Conservation (phyloP, 2,888 invertebrate species). For the Baccha elongata region DNA sequence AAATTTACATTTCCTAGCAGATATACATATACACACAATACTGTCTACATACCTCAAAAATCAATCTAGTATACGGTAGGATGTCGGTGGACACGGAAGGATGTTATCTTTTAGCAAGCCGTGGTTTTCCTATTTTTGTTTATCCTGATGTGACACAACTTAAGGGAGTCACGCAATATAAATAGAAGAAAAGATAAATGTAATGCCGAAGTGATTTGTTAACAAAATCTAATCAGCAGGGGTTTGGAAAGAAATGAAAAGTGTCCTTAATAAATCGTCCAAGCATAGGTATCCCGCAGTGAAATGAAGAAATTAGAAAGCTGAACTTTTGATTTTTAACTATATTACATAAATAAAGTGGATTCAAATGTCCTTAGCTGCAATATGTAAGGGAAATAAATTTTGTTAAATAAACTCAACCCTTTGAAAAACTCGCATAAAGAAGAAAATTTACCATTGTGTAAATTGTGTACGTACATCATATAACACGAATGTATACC, state of each 20-base stretch:
- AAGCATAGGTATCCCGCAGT: neutral
- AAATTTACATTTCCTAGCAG: slow-evolving; percentile 15
- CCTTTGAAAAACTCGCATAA: no score
- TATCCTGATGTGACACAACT: slow-evolving; percentile 3
- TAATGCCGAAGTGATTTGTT: slow-evolving; percentile 35
- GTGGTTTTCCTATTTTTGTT: slow-evolving; percentile 24
- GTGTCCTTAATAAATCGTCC: slow-evolving; percentile 29
- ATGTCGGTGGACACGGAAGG: slow-evolving; percentile 9
- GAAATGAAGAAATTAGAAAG: neutral
- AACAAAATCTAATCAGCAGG: slow-evolving; percentile 37
- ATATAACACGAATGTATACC: no score
- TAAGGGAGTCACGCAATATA: slow-evolving; percentile 15
- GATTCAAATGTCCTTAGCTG: no score
- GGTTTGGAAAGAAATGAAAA: slow-evolving; percentile 33
- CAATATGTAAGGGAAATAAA: no score
- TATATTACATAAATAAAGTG: no score
- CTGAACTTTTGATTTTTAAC: no score
- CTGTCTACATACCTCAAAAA: slow-evolving; percentile 5
- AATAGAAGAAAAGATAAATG: slow-evolving; percentile 37
- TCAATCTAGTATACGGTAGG: slow-evolving; percentile 19
- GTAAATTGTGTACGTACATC: no score
- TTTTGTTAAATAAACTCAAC: no score
- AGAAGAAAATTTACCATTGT: no score
- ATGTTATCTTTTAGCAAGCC: slow-evolving; percentile 30
- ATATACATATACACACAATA: slow-evolving; percentile 1